phyloP scores from a whole-genome alignment of 2,888 invertebrate species.

The Drosophila subquinaria region DNA sequence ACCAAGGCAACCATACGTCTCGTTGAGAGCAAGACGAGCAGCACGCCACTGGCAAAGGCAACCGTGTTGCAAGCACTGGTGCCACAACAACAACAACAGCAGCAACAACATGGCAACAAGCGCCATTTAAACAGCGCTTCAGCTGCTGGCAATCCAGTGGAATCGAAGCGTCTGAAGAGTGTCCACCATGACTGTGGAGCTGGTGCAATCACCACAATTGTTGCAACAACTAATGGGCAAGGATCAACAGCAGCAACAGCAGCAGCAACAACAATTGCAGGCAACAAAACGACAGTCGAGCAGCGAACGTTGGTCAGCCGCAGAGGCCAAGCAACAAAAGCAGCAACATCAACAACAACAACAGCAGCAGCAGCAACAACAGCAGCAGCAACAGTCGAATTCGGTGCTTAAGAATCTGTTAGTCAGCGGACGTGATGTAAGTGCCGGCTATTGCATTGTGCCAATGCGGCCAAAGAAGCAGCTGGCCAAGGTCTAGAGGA shows the following conservation, averaged over 20 bases:
- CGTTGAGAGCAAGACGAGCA: conserved; percentile 67
- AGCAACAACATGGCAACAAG: conserved; percentile 76
- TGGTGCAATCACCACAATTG: conserved; percentile 86
- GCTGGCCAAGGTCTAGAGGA: conserved; percentile 84
- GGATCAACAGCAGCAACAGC: conserved; percentile 86
- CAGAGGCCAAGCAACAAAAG: conserved; percentile 80
- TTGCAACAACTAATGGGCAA: conserved; percentile 88
- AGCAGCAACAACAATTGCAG: conserved; percentile 80
- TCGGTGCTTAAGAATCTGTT: conserved; percentile 96
- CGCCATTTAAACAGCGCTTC: conserved; percentile 73
- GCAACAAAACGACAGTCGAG: conserved; percentile 84
- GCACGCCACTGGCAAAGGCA: conserved; percentile 45
- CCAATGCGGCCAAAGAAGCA: conserved; percentile 88
- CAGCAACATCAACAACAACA: conserved; percentile 79
- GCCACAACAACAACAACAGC: conserved; percentile 63
- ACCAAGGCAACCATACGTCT: conserved; percentile 81
- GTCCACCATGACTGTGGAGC: conserved; percentile 69
- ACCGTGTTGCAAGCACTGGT: conserved; percentile 56
- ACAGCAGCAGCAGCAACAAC: conserved; percentile 81
- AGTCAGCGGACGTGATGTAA: conserved; percentile 97
- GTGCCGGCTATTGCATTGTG: conserved; percentile 95
- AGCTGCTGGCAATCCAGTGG: conserved; percentile 62
- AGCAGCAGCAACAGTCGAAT: conserved; percentile 83
- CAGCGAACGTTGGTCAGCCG: conserved; percentile 67
- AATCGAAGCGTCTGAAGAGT: conserved; percentile 83